Evolutionary conservation across 2,888 invertebrate species (phyloP), one percentile per base, ranked within the genome.

Genomic region (Agrotis ipsilon): DNA sequence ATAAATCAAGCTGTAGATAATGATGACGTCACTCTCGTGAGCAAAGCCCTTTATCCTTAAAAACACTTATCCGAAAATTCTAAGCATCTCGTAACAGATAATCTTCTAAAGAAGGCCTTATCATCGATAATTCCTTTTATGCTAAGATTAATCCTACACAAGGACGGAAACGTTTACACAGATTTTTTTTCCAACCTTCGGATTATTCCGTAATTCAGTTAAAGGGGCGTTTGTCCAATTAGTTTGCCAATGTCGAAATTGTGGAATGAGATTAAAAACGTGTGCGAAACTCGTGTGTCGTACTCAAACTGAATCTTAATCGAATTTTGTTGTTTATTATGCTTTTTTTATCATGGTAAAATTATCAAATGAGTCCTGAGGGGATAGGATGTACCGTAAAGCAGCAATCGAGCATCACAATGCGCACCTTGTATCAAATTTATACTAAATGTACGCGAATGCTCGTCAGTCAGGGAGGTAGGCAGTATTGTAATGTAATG

Each of bases 151-250:
- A 59, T 27, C 55, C 21, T 49, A 16, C 27, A 46, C 21, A 39
- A 9, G 9, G 19, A 24, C 19, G 18, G 43, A 70, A 68, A 27
- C 19, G 43, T 58, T 11, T 21, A 21, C 21, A 27, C 3, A 46
- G 62, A 71, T 81, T 65, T 58, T 68, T 54, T 68, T 54, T 0
- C 60, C 32, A 70, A 39, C 19, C 6, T 21, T 32, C 16, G 51
- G 65, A 60, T 81, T 73, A 81, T 72, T 72, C 81, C 1, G 11
- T 83, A 72, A 81, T 62, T 62, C 64, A 18, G 39, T 75, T 69
- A 80, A 60, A 49, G 39, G 46, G 57, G 19, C 52, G 46, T 62
- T 51, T 68, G 71, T 72, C 9, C 39, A 72, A 83, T 81, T 72
- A 75, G 49, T 39, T 32, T 32, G 49, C 43, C 4, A 45, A 57